These are phyloP conservation scores for Drosophila niveifrons DNA, from an alignment of 2,888 invertebrate species.

Conservation along the genomic window DNA sequence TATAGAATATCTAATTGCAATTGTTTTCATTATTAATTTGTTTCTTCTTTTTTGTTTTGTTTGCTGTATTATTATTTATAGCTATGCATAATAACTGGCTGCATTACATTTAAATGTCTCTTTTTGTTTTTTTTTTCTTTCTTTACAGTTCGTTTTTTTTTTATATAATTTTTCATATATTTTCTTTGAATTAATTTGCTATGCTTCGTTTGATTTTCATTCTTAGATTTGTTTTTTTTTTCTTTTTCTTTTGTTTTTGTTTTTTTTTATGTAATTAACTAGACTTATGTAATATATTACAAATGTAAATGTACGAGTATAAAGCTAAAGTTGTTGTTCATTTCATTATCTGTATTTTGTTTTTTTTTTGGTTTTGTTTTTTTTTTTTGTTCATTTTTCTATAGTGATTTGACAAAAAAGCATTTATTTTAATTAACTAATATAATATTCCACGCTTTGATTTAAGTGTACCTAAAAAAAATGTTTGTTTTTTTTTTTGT, in stretches of 20 bases:
- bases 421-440: conserved; percentile 76
- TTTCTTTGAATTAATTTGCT: conserved; percentile 75
- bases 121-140: conserved; percentile 53
- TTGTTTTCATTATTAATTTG: conserved; percentile 20
- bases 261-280: conserved; percentile 71
- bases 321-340: conserved; percentile 79
- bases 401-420: conserved; percentile 85
- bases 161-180: conserved; percentile 45
- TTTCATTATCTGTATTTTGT: conserved; percentile 39
- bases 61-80: conserved; percentile 49
- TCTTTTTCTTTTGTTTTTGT: conserved; percentile 41
- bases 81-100: conserved; percentile 71
- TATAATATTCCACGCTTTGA: conserved; percentile 77
- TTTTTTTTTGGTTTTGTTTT: conserved; percentile 17
- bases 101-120: conserved; percentile 77
- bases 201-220: conserved; percentile 77
- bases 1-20: conserved; percentile 69
- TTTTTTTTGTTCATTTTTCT: conserved; percentile 33
- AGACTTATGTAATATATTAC: conserved; percentile 80
- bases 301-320: conserved; percentile 79
- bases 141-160: conserved; percentile 59
- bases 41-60: conserved; percentile 34
- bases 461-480: conserved; percentile 78
- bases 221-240: conserved; percentile 53
- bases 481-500: conserved; percentile 35